Evolutionary conservation across 1,140 invertebrate genomes (phyloP).

Genomic region (Neodiprion lecontei): DNA sequence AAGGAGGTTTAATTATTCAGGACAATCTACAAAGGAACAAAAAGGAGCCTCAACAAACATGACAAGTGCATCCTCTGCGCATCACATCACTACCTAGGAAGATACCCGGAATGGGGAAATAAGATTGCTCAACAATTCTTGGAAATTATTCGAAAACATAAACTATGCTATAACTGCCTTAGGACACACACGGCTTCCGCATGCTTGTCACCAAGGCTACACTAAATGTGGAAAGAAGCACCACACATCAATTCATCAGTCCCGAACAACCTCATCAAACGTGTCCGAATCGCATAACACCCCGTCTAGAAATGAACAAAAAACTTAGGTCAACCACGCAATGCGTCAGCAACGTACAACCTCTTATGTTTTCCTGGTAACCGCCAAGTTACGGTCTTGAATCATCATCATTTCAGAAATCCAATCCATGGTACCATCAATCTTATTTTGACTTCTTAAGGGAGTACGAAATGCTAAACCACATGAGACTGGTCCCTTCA

Average conservation of each 20-base stretch:
- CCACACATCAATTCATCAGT: constrained; percentile 23
- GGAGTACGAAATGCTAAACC: constrained; percentile 31
- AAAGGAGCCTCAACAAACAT: not conserved
- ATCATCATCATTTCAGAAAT: not conserved
- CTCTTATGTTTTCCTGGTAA: constrained; percentile 6
- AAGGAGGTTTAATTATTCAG: not conserved
- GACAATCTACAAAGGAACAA: not conserved
- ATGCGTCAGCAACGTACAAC: not conserved
- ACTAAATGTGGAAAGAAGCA: constrained; percentile 20
- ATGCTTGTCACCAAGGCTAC: constrained; percentile 18
- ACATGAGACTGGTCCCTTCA: constrained; percentile 27
- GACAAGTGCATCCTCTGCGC: not conserved
- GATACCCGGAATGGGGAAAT: constrained; percentile 9
- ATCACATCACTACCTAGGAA: not conserved
- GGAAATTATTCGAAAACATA: constrained; percentile 2
- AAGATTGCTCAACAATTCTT: constrained; percentile 8
- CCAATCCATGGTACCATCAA: constrained; percentile 24
- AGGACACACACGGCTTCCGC: constrained; percentile 10
- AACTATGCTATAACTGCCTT: constrained; percentile 27
- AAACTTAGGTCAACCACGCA: not conserved
- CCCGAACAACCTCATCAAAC: not conserved
- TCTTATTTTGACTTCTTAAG: constrained; percentile 31
- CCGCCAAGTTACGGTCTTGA: constrained; percentile 16
- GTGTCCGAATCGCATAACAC: not conserved
- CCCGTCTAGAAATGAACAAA: not conserved